These are phyloP conservation scores for Archegozetes longisetosus DNA, from an alignment of 1,140 invertebrate species.

Conservation along the genomic window DNA sequence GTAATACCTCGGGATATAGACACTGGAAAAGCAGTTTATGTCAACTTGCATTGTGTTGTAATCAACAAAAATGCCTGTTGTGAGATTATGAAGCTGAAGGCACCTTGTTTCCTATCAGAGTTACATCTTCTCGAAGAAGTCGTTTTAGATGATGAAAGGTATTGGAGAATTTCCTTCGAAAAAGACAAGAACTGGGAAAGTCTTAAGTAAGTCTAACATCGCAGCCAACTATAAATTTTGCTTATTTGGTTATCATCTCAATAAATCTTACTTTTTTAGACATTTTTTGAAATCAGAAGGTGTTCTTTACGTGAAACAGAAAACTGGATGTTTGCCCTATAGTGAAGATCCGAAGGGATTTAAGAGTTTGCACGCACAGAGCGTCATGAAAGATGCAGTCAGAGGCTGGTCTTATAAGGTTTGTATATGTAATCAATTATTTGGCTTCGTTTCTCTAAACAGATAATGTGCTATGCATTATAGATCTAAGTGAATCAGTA, in stretches of 20 bases:
- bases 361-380: constrained; percentile 54
- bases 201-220: constrained; percentile 39
- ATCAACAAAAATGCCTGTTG: constrained; percentile 35
- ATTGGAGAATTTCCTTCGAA: constrained; percentile 71
- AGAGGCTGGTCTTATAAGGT: constrained; percentile 44
- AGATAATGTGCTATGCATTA: no score
- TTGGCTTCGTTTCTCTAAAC: background rate
- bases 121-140: constrained; percentile 52
- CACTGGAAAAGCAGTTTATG: constrained; percentile 58
- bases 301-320: constrained; percentile 66
- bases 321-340: constrained; percentile 72
- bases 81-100: constrained; percentile 42
- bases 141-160: constrained; percentile 32
- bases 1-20: constrained; percentile 71
- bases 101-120: constrained; percentile 73
- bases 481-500: no score
- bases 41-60: constrained; percentile 46
- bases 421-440: no score
- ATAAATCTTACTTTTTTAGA: constrained; percentile 12
- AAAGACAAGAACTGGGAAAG: constrained; percentile 65
- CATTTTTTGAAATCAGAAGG: constrained; percentile 48
- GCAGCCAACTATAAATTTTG: background rate
- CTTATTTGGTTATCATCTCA: constrained; percentile 1
- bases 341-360: constrained; percentile 56
- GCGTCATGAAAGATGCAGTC: constrained; percentile 57